Evolutionary conservation across 2,888 invertebrate species (phyloP), one percentile per base, ranked within the genome.

Genomic region (Nephrotoma guestfalica): DNA sequence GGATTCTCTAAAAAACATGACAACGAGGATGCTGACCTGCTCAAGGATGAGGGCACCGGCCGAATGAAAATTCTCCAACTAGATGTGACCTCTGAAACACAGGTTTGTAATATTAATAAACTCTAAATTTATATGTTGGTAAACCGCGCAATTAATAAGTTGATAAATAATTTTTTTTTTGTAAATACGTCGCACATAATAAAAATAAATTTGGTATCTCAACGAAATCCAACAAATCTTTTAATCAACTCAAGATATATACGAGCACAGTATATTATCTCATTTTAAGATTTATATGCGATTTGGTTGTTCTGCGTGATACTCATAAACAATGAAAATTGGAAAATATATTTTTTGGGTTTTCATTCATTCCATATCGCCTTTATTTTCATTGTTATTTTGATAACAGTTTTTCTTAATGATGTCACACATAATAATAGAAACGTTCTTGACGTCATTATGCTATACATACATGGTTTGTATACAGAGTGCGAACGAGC

Each of bases 81-180:
- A 86, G 97, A 98, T 90, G 94, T 97, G 87, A 95, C 96, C 0
- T 96, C 95, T 4, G 97, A 97, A 90, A 94, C 94, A 87, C 93
- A 94, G 91, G 94, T 94, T 89, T 89, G 90, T 88, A 87, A 2
- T 9, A 30, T 71, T 86, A 83, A 45, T 87, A n/a, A 43, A 15
- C 41, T 13, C 47, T 30, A 0, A 2, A 51, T 15, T 51, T 5
- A 2, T 15, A 1, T 15, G 1, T 15, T 30, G 30, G 30, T 51
- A 51, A 51, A 15, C 51, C 15, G 15, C 9, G 3, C 84, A 85
- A 42, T 85, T 41, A 41, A 85, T 41, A 7, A 13, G 51, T 42
- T 9, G n/a, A 85, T 84, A 41, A 15, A 41, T 9, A 41, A 0
- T 3, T 0, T 11, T 71, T 71, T 11, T 13, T 11, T 71, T 6